Base-by-base conservation (phyloP, 2,888 invertebrate genomes). In the Latheticus oryzae region DNA sequence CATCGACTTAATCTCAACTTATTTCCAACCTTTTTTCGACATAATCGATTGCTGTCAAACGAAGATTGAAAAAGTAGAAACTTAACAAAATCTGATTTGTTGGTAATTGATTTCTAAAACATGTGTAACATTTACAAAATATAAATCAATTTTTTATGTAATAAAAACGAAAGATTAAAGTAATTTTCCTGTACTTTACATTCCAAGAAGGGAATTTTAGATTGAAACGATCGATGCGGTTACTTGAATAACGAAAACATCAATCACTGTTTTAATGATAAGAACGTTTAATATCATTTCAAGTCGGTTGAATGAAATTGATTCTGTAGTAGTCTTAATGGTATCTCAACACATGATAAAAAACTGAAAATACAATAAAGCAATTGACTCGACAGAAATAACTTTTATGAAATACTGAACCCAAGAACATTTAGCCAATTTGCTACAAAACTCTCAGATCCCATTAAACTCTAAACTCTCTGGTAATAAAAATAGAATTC, bases 201-300 rank as follows among this genome's bases (percentile, higher is more conserved):
- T 21, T 30, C 19, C 7, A 19, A 30, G 8, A 35, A 9, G 7
- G 23, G 11, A 47, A 47, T 24, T 47, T 35, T 35, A 47, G 24
- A 33, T 35, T 47, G 47, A 47, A 47, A 33, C 35, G 9, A 5
- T 19, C 21, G 9, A n/a, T n/a, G n/a, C 12, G 47, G 23, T 47
- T 47, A 33, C 32, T 32, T 45, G 33, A 21, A 47, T 24, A 47
- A 21, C 16, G 23, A 24, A 15, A 17, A 13, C 47, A 47, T 47
- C 47, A 47, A 47, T 47, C 47, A 47, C 47, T 24, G 21, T 15
- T 13, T 33, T 23, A 47, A 47, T 47, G 47, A 23, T 33, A 24
- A 33, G 8, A 13, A 4, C 47, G 33, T 19, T 33, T 33, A 35
- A 47, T 47, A 32, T 45, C 21, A 24, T 35, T 35, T 32, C 24